These are phyloP conservation scores for Agrotis exclamationis DNA, from an alignment of 2,888 invertebrate genomes.

Conservation along the genomic window DNA sequence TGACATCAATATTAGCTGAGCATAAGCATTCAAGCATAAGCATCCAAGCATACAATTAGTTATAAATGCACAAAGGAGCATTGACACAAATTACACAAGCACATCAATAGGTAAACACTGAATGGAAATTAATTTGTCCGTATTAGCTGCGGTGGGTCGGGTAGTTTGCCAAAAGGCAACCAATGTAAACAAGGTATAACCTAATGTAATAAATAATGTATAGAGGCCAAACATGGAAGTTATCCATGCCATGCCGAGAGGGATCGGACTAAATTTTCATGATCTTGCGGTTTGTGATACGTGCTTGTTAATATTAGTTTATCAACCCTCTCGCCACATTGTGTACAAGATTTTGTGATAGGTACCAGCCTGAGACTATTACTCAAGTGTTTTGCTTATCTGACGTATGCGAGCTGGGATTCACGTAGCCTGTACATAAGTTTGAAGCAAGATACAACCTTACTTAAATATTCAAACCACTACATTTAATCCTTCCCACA, in stretches of 20 bases:
- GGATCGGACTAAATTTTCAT: conserved; percentile 88
- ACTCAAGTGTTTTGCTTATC: conserved; percentile 70
- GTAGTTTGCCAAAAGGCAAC: conserved; percentile 82
- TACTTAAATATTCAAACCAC: conserved; percentile 20
- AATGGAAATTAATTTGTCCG: conserved; percentile 79
- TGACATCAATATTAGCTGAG: conserved; percentile 33
- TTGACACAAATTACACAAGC: conserved; percentile 66
- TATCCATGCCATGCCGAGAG: conserved; percentile 84
- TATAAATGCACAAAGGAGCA: conserved; percentile 65
- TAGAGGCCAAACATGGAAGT: conserved; percentile 86
- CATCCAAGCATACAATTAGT: conserved; percentile 43
- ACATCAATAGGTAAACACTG: conserved; percentile 72
- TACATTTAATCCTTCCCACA: conserved; percentile 23
- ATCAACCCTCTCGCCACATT: conserved; percentile 84
- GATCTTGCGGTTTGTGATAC: conserved; percentile 89
- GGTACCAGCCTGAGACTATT: conserved; percentile 72
- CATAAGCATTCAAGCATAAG: conserved; percentile 53
- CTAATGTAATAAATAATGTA: conserved; percentile 89
- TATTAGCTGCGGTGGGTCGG: conserved; percentile 74
- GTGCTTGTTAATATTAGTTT: conserved; percentile 89
- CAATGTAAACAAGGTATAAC: conserved; percentile 85
- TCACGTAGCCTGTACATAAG: conserved; percentile 39
- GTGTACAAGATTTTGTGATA: conserved; percentile 82
- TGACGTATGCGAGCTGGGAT: conserved; percentile 45
- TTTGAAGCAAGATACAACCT: conserved; percentile 26